Conservation (phyloP, 2,888 invertebrate genomes). For the Penaeus monodon region DNA sequence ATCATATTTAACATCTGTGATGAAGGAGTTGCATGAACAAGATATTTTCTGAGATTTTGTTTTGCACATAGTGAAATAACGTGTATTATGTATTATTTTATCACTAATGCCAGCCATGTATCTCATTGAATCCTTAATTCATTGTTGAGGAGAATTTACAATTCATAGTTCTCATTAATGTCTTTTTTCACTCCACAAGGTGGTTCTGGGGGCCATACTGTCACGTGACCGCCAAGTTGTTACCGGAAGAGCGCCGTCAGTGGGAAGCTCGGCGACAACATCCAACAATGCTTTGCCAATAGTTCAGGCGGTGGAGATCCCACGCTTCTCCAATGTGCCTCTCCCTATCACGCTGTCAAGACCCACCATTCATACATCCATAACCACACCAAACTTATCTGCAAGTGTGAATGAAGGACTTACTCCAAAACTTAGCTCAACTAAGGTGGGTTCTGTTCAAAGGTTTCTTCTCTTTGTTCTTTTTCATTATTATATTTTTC, state of each 20-base stretch:
- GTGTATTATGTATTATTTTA: too few species aligned
- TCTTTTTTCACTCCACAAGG: conserved; percentile 28
- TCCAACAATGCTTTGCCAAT: conserved; percentile 51
- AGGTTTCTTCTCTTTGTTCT: too few species aligned
- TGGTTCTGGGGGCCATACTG: conserved; percentile 53
- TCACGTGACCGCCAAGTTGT: conserved; percentile 48
- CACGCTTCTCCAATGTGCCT: conserved; percentile 60
- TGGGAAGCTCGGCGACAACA: conserved; percentile 17
- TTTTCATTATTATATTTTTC: too few species aligned
- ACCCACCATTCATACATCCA: conserved; percentile 32
- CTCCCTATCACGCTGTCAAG: conserved; percentile 38
- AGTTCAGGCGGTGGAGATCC: conserved; percentile 52
- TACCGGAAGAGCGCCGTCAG: conserved; percentile 17
- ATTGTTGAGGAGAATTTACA: not conserved
- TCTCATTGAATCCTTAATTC: too few species aligned
- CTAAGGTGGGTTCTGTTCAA: too few species aligned
- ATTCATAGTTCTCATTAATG: not conserved
- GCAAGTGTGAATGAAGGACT: not conserved
- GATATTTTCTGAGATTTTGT: too few species aligned
- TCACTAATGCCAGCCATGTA: too few species aligned
- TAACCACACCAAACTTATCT: conserved; percentile 27
- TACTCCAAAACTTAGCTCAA: conserved; percentile 5
- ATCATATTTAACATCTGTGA: not conserved
- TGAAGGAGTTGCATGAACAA: not conserved
- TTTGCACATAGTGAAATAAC: not conserved